Evolutionary conservation across 2,797 vertebrate species (phyloP), one percentile per base, ranked within the genome.

Genomic region (Echeneis naucrates): DNA sequence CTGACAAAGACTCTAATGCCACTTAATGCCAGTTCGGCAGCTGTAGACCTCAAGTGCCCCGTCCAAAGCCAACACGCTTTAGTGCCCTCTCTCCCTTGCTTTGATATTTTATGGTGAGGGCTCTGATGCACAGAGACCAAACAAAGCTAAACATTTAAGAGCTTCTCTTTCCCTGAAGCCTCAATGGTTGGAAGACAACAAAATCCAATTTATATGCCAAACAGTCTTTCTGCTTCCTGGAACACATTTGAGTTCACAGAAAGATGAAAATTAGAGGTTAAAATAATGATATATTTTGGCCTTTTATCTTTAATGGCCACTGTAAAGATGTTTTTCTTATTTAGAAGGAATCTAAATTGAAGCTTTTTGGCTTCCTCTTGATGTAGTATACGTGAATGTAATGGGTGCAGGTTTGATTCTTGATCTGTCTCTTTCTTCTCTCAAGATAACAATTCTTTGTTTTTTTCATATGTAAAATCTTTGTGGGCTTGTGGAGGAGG

Each of bases 1-100:
- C 81, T 85, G 86, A 88, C 86, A 87, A 82, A 78, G 78, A 73
- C 80, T 73, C 47, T 87, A 84, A 87, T 71, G 73, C 76, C 77
- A 77, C 77, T 87, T 86, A 86, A 85, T 89, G 81, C 85, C 81
- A 81, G 77, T 85, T 90, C 87, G 88, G 87, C 89, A 88, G 77
- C 83, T 72, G 81, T 51, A 79, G 61, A 77, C 69, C 71, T 76
- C 54, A 55, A 90, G 72, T 74, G 54, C 75, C 70, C 68, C 64
- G 80, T 85, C 87, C 83, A 88, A 90, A 92, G 81, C 79, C 81
- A 87, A 77, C 73, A 63, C 68, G 78, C 78, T 75, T 62, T 82
- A 87, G 83, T 75, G 81, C 75, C 76, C 45, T 80, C 74, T 68
- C 70, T 64, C 62, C 66, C 62, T 74, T 77, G 45, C 72, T 81